These are phyloP conservation scores for Mythimna vitellina DNA, from an alignment of 2,888 invertebrate species.

Conservation along the genomic window DNA sequence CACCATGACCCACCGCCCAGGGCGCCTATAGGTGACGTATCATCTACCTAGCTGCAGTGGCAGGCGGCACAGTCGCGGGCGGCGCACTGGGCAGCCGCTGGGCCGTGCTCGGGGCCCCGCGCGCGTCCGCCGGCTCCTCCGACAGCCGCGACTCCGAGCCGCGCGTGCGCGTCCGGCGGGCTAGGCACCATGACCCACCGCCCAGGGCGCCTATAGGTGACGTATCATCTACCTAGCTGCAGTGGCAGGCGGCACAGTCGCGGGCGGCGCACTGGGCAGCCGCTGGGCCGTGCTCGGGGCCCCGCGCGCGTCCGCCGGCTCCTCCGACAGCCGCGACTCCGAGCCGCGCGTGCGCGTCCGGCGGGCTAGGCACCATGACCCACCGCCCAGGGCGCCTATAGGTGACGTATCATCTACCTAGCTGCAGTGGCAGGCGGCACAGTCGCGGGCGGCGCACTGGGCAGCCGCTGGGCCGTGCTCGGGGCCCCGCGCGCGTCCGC, in stretches of 20 bases:
- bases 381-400: not conserved
- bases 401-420: not conserved
- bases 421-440: no score
- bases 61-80: not conserved
- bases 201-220: slow-evolving; percentile 40
- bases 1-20: not conserved
- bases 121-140: slow-evolving; percentile 94
- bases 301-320: slow-evolving; percentile 93
- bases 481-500: slow-evolving; percentile 91
- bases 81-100: slow-evolving; percentile 71
- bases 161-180: not conserved
- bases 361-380: not conserved
- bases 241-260: slow-evolving; percentile 41
- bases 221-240: no score
- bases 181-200: not conserved
- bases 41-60: not conserved
- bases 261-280: slow-evolving; percentile 63
- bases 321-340: slow-evolving; percentile 92
- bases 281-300: slow-evolving; percentile 82
- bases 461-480: slow-evolving; percentile 79
- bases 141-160: slow-evolving; percentile 89
- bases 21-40: slow-evolving; percentile 5
- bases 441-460: slow-evolving; percentile 50
- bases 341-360: not conserved
- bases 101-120: slow-evolving; percentile 80